phyloP scores from a whole-genome alignment of 2,888 invertebrate genomes.

The Habroteleia sp. region DNA sequence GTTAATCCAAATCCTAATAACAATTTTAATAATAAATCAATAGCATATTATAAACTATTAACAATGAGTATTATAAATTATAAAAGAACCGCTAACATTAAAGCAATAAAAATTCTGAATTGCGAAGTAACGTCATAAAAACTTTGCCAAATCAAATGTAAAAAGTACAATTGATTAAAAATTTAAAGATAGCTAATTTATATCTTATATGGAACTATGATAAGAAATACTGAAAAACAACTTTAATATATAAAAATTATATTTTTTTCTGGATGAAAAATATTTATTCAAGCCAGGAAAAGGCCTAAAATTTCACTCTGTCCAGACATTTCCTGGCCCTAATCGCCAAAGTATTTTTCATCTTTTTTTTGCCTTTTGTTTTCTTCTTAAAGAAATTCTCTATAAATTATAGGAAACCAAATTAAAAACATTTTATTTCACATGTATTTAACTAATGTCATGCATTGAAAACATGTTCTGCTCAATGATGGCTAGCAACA shows the following conservation, averaged over 20 bases:
- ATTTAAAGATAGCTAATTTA: slow-evolving; percentile 18
- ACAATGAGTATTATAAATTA: slow-evolving; percentile 24
- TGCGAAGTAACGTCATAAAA: slow-evolving; percentile 32
- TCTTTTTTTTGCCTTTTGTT: slow-evolving; percentile 9
- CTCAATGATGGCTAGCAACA: slow-evolving; percentile 33
- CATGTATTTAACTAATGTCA: slow-evolving; percentile 33
- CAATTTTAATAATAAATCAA: slow-evolving; percentile 14
- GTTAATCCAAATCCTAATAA: slow-evolving; percentile 35
- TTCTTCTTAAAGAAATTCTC: slow-evolving; percentile 19
- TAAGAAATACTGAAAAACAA: slow-evolving; percentile 21
- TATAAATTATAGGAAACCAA: slow-evolving; percentile 40
- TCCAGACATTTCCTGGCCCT: no score
- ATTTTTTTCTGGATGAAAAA: slow-evolving; percentile 28
- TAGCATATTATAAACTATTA: slow-evolving; percentile 23
- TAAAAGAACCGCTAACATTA: slow-evolving; percentile 23
- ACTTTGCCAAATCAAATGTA: slow-evolving; percentile 16
- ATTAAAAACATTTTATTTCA: slow-evolving; percentile 14
- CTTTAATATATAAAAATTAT: slow-evolving; percentile 36
- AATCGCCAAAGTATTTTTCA: slow-evolving; percentile 2
- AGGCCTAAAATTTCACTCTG: background rate
- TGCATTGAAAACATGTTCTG: slow-evolving; percentile 28
- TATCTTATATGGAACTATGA: slow-evolving; percentile 1
- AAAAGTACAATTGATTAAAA: slow-evolving; percentile 8
- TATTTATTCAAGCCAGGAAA: slow-evolving; percentile 20
- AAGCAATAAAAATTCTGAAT: slow-evolving; percentile 18